These are phyloP conservation scores for Pterocles burchelli DNA, from an alignment of 2,113 vertebrate genomes.

Conservation along the genomic window DNA sequence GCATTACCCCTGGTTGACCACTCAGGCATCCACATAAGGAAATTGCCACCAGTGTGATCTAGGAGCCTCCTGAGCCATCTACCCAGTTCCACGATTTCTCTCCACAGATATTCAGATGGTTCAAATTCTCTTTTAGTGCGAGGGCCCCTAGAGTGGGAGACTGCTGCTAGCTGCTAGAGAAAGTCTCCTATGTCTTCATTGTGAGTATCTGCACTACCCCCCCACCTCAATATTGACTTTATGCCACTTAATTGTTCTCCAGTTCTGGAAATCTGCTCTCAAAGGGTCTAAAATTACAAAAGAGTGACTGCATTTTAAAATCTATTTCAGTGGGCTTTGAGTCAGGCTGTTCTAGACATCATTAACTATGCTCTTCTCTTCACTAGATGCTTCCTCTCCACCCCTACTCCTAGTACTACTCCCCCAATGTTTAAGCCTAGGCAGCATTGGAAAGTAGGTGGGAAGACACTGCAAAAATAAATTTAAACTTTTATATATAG, in stretches of 20 bases:
- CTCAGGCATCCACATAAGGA: background rate
- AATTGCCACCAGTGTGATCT: background rate
- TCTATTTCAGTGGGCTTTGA: background rate
- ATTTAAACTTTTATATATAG: conserved; percentile 3
- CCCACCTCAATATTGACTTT: background rate
- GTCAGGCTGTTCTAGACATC: background rate
- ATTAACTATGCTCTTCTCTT: background rate
- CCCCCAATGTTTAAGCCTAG: background rate
- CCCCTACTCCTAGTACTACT: background rate
- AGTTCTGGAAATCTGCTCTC: background rate
- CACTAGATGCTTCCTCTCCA: background rate
- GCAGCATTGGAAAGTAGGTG: background rate
- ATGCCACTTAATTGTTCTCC: background rate
- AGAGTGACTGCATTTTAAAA: background rate
- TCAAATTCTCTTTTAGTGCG: background rate
- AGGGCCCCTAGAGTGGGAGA: background rate
- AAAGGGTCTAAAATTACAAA: background rate
- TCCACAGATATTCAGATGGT: background rate
- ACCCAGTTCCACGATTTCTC: fast-evolving
- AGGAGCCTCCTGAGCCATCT: background rate
- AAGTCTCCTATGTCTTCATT: background rate
- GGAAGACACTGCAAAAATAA: background rate
- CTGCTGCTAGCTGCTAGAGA: background rate
- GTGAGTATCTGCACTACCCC: fast-evolving
- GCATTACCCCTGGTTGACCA: background rate